phyloP scores from a whole-genome alignment of 2,888 invertebrate species.

The Adineta ricciae region DNA sequence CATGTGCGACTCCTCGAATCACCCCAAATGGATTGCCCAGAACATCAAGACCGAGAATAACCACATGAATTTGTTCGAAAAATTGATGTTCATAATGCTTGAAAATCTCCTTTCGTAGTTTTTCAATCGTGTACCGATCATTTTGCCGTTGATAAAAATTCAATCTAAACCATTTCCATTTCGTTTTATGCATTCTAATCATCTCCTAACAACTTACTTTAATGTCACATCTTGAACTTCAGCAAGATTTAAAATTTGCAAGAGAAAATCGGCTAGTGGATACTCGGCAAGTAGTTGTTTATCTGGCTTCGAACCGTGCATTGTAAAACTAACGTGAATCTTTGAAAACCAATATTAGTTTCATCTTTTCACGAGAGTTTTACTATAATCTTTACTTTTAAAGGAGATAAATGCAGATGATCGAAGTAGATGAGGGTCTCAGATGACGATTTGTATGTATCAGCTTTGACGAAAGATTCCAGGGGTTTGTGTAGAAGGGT shows the following conservation, averaged over 20 bases:
- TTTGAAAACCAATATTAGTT: conserved; percentile 41
- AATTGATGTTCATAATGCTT: conserved; percentile 57
- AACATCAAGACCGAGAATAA: conserved; percentile 90
- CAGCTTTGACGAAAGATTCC: no score
- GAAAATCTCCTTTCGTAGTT: conserved; percentile 20
- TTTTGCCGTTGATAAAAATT: conserved; percentile 23
- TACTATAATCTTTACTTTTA: conserved; percentile 52
- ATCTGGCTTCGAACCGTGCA: conserved; percentile 58
- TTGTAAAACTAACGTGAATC: conserved; percentile 91
- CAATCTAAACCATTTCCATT: conserved; percentile 6
- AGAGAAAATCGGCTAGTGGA: conserved; percentile 56
- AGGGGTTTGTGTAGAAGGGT: no score
- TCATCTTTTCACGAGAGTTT: no score
- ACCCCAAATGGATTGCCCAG: conserved; percentile 98
- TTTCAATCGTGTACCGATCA: conserved; percentile 15
- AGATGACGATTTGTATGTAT: no score
- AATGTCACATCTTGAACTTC: conserved; percentile 96
- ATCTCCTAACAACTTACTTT: conserved; percentile 57
- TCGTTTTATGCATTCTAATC: background rate
- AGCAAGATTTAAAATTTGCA: conserved; percentile 92
- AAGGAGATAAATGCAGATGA: conserved; percentile 82
- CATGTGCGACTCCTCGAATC: conserved; percentile 82
- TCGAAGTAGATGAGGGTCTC: conserved; percentile 85
- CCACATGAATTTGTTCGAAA: conserved; percentile 84
- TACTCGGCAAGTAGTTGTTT: no score